Conservation (phyloP, 1,140 invertebrate species). For the Zelostemma sp. region DNA sequence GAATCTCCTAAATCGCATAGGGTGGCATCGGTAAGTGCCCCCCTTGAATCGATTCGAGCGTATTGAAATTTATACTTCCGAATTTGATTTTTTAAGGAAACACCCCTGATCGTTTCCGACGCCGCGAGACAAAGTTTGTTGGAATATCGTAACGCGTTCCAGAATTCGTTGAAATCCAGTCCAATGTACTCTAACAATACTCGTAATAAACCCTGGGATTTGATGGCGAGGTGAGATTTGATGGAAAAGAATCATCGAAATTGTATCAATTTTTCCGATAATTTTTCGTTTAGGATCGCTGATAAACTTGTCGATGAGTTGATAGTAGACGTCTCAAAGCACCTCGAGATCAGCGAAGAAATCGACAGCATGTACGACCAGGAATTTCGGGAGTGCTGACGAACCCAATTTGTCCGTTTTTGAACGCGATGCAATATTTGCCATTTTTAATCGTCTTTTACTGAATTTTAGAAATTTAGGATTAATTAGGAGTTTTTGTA, state of each 20-base stretch:
- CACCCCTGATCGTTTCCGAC: conserved; percentile 36
- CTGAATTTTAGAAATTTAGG: no score
- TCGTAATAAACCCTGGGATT: conserved; percentile 65
- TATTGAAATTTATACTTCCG: no score
- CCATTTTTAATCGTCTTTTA: no score
- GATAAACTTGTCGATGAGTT: conserved; percentile 65
- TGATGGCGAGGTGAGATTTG: conserved; percentile 60
- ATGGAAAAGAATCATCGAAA: no score
- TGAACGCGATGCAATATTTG: no score
- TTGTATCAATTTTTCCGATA: conserved; percentile 1
- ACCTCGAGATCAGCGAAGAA: conserved; percentile 62
- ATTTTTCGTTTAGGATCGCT: conserved; percentile 55
- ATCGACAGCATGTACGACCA: conserved; percentile 63
- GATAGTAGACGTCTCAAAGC: conserved; percentile 59
- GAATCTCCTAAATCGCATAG: conserved; percentile 10
- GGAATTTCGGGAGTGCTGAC: conserved; percentile 64
- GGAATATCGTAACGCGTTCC: conserved; percentile 56
- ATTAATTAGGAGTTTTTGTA: no score
- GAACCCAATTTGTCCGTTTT: background rate
- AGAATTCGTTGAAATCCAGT: conserved; percentile 42
- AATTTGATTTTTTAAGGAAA: background rate
- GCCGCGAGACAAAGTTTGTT: conserved; percentile 32
- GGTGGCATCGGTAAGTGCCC: no score
- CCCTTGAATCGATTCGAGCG: no score
- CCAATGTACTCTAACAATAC: conserved; percentile 64